Evolutionary conservation across 2,797 vertebrate genomes (phyloP), one percentile per base, ranked within the genome.

Genomic region (Spinus pinus): DNA sequence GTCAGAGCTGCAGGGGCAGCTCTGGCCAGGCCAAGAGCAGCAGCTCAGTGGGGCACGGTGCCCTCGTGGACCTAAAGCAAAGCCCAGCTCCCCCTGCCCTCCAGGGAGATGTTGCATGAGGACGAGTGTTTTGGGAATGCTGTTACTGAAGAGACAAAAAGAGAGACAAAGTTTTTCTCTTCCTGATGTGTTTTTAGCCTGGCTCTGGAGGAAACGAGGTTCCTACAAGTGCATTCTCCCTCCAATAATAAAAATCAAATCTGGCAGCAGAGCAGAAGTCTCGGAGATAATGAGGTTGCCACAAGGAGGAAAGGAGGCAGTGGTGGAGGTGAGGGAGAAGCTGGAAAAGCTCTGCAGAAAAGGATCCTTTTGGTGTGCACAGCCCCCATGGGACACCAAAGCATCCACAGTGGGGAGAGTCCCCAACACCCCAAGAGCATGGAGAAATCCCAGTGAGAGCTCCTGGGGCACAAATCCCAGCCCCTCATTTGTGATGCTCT

Each of bases 161-260:
- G 2, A 75, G 78, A 58, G 7, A 10, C 33, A 42, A 86, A 30
- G 1, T 2, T 58, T 83, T 77, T 74, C 57, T 81, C 53, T 24
- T 83, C 54, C 53, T 94, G 73, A 56, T 86, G 64, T 0, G 0
- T 72, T 88, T 94, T 88, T 90, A 86, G 49, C 37, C 57, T 86
- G 92, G 57, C 28, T 84, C 14, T 39, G 66, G 67, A 92, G 95
- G 90, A 96, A 95, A 78, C 22, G 13, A 90, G n/a, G 42, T 65
- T 88, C 65, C 77, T 90, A 28, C 25, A 39, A 60, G 35, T 2
- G 3, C 53, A 20, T 84, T 88, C 54, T 88, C 35, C 35, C 47
- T 37, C 24, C 69, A 61, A 74, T 37, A 91, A 72, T 54, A 67
- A 67, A 81, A 81, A 25, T 79, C 57, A 65, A 92, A 75, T 58